Conservation (phyloP, 35 echinoderm and acorn worm species). For the Anneissia japonica region DNA sequence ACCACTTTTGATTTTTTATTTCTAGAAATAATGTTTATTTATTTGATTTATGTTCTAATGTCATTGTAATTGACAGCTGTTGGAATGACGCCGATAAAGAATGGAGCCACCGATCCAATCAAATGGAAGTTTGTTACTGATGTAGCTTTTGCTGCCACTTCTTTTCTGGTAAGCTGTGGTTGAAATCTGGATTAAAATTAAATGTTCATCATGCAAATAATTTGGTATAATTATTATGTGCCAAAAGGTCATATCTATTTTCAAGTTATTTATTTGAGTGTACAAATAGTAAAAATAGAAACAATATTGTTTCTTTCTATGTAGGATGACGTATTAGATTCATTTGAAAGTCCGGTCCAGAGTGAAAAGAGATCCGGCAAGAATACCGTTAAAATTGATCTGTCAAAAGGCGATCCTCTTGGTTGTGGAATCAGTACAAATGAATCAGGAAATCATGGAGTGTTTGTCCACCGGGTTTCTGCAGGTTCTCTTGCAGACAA, state of each 20-base stretch:
- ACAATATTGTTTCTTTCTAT: too few species aligned
- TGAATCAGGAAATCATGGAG: neutral
- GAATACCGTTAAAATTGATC: neutral
- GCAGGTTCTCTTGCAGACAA: neutral
- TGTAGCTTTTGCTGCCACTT: neutral
- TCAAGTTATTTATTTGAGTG: too few species aligned
- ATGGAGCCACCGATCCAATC: neutral
- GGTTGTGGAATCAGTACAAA: neutral
- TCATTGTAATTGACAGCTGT: neutral
- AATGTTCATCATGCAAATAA: too few species aligned
- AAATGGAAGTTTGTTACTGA: neutral
- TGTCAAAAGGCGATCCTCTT: neutral
- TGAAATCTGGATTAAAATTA: too few species aligned
- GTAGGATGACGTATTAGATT: neutral
- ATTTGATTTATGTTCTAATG: too few species aligned
- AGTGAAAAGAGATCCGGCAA: neutral
- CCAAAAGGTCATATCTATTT: too few species aligned
- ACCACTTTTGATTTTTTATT: too few species aligned
- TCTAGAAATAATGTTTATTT: neutral
- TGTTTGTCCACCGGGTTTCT: neutral
- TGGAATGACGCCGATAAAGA: neutral
- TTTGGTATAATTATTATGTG: too few species aligned
- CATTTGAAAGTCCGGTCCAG: neutral
- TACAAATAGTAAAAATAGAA: too few species aligned
- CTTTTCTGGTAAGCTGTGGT: neutral